Evolutionary conservation across 2,797 vertebrate genomes (phyloP).

Genomic region (Australoheros facetus): DNA sequence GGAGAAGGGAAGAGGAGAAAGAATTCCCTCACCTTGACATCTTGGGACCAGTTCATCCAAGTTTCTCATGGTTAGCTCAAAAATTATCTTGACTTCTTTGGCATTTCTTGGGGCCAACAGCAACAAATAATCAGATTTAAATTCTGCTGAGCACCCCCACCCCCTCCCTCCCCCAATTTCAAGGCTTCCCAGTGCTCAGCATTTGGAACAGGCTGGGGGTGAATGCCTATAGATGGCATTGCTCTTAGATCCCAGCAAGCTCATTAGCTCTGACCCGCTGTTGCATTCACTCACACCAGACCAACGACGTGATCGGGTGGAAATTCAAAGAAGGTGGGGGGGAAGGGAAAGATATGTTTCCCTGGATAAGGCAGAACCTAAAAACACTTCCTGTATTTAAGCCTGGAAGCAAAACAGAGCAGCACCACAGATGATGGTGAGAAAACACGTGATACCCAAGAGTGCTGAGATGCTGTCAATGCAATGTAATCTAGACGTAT

Average conservation of each 20-base stretch:
- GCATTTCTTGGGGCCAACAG: conserved; percentile 10
- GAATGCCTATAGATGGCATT: conserved; percentile 59
- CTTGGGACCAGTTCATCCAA: neutral
- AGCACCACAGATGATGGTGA: neutral
- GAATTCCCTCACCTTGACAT: conserved; percentile 16
- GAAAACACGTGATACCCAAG: conserved; percentile 6
- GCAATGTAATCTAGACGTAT: conserved; percentile 14
- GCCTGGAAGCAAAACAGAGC: conserved; percentile 43
- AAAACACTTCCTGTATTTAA: conserved; percentile 63
- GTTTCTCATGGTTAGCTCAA: neutral
- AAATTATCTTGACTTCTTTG: neutral
- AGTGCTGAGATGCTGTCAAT: neutral
- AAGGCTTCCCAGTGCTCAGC: conserved; percentile 25
- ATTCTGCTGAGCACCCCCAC: neutral
- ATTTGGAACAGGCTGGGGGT: conserved; percentile 28
- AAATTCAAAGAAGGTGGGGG: conserved; percentile 53
- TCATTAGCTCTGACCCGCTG: conserved; percentile 72
- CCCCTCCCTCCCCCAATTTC: neutral
- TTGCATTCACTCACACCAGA: conserved; percentile 73
- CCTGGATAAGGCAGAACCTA: conserved; percentile 41
- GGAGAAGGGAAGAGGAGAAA: neutral
- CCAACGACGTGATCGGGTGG: conserved; percentile 51
- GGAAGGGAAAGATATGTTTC: conserved; percentile 35
- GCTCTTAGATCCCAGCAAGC: conserved; percentile 63
- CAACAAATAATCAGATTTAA: conserved; percentile 4